Evolutionary conservation across 2,797 vertebrate species (phyloP).

Genomic region (Lacerta agilis): DNA sequence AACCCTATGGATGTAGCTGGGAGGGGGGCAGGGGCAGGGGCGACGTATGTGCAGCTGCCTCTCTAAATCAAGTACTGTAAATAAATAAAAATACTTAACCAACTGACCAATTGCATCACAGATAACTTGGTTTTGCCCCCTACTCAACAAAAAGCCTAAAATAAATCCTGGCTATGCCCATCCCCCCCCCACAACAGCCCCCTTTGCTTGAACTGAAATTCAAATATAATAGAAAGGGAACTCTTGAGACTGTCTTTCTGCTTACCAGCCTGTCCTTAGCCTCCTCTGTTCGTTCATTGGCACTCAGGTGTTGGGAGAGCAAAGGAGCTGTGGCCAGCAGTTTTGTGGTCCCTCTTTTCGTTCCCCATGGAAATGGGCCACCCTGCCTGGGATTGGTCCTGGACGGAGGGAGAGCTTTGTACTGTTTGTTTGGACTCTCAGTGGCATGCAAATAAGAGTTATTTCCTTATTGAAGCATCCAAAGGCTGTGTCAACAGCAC

Average conservation of each 20-base stretch:
- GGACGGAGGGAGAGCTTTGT: background rate
- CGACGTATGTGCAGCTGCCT: too few relatives aligned
- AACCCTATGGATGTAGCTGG: background rate
- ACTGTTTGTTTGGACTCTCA: constrained; percentile 14
- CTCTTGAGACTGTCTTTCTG: background rate
- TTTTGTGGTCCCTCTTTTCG: background rate
- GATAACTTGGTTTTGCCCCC: too few relatives aligned
- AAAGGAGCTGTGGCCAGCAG: background rate
- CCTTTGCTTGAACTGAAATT: background rate
- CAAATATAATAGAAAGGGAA: background rate
- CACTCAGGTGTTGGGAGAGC: background rate
- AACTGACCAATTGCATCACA: too few relatives aligned
- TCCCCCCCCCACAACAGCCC: background rate
- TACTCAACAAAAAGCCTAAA: too few relatives aligned
- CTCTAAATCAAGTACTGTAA: too few relatives aligned
- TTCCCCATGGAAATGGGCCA: background rate
- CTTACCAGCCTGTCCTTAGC: background rate
- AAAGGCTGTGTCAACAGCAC: constrained; percentile 35
- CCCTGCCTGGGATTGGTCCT: background rate
- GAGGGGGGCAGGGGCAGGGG: too few relatives aligned
- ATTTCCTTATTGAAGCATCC: constrained; percentile 20
- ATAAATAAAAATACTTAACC: too few relatives aligned
- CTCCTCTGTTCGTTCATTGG: background rate
- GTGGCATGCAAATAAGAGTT: constrained; percentile 40
- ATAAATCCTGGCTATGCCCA: too few relatives aligned